A percentile compares a stretch with the other conserved stretches of the same genome.
Conservation (phyloP, 2,888 invertebrate species). For the Melanostoma mellinum region DNA sequence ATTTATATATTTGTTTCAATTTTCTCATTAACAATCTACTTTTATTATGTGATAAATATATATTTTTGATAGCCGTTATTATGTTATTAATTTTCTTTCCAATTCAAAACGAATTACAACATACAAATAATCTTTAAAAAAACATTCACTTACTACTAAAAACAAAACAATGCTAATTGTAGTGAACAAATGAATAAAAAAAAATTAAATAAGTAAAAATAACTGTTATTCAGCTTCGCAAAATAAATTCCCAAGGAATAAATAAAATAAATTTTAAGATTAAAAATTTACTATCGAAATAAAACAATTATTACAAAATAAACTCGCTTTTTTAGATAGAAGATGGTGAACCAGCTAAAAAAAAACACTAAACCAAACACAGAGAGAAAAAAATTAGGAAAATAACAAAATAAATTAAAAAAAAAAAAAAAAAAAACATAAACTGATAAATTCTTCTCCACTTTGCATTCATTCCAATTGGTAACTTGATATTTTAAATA, state of each 20-base stretch:
- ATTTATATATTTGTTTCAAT: constrained; percentile 63
- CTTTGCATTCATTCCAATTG: constrained; percentile 61
- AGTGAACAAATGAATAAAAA: constrained; percentile 36
- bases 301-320: constrained; percentile 41
- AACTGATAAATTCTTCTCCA: constrained; percentile 54
- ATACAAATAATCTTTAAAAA: constrained; percentile 45
- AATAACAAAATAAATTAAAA: constrained; percentile 11
- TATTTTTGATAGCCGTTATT: constrained; percentile 67
- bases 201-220: constrained; percentile 29
- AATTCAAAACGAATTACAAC: constrained; percentile 39
- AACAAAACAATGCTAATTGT: constrained; percentile 36
- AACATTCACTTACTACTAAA: constrained; percentile 41
- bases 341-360: constrained; percentile 55
- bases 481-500: constrained; percentile 49
- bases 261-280: constrained; percentile 55
- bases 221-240: constrained; percentile 64
- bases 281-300: constrained; percentile 58
- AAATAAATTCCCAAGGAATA: constrained; percentile 66
- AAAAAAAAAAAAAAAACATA: constrained; percentile 11
- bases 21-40: constrained; percentile 45
- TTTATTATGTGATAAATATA: constrained; percentile 72
- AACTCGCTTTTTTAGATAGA: constrained; percentile 69
- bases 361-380: constrained; percentile 13
- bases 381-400: constrained; percentile 20
- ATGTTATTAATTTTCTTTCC: constrained; percentile 49